Conservation (phyloP, 2,797 vertebrate species). For the Podarcis lilfordi region DNA sequence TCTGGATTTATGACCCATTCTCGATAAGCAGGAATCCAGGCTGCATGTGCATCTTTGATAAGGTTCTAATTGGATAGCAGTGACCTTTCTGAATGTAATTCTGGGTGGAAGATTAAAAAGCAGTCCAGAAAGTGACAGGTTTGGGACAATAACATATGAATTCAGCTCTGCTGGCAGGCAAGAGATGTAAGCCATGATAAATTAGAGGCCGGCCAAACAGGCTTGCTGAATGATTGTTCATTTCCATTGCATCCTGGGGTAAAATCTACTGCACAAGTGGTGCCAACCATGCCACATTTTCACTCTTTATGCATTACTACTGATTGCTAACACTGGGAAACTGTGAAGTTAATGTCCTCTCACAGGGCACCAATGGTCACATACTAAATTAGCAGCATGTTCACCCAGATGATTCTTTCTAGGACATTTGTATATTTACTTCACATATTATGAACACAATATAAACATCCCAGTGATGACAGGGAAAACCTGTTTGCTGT, state of each 20-base stretch:
- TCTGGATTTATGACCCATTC: constrained; percentile 85
- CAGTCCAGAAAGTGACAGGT: constrained; percentile 82
- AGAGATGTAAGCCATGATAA: constrained; percentile 85
- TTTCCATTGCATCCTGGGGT: constrained; percentile 72
- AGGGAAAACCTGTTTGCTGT: constrained; percentile 24
- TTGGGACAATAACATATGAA: constrained; percentile 84
- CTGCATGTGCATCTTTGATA: constrained; percentile 90
- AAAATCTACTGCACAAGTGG: constrained; percentile 68
- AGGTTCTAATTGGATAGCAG: constrained; percentile 92
- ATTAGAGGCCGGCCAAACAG: constrained; percentile 76
- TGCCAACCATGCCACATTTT: constrained; percentile 23
- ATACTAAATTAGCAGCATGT: constrained; percentile 18
- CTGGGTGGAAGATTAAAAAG: constrained; percentile 85
- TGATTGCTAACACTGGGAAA: constrained; percentile 45
- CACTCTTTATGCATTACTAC: constrained; percentile 36
- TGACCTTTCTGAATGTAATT: constrained; percentile 92
- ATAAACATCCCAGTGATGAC: constrained; percentile 16
- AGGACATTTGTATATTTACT: not conserved
- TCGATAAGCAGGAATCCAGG: constrained; percentile 76
- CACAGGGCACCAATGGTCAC: constrained; percentile 8
- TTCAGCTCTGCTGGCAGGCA: constrained; percentile 78
- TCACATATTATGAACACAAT: not conserved
- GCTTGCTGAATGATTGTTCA: constrained; percentile 76
- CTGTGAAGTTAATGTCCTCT: constrained; percentile 37
- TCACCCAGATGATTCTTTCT: not conserved